These are phyloP conservation scores for Falco rusticolus DNA, from an alignment of 2,797 vertebrate genomes.

Conservation along the genomic window DNA sequence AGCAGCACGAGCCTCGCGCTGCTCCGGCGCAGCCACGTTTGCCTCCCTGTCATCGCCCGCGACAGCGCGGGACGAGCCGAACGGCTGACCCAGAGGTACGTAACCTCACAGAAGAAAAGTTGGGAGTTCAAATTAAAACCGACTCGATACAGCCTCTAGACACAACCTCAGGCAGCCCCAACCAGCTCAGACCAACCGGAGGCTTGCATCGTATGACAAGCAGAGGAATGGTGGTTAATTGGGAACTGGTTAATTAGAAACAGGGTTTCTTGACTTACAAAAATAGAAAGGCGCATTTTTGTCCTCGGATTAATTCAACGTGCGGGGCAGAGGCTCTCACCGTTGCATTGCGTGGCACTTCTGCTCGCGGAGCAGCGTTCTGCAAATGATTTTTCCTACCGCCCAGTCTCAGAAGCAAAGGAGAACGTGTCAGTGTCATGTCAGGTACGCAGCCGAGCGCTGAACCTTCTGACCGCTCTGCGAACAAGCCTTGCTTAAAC, in stretches of 20 bases:
- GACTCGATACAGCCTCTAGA: not conserved
- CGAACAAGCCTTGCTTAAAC: not conserved
- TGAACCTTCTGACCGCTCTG: not conserved
- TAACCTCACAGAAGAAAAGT: not conserved
- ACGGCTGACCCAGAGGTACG: not conserved
- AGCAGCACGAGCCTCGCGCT: not conserved
- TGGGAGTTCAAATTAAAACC: not conserved
- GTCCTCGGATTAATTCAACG: not conserved
- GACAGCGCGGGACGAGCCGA: not conserved
- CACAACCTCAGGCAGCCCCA: not conserved
- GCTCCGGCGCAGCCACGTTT: not conserved
- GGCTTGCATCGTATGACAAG: fast-evolving
- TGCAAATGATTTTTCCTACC: not conserved
- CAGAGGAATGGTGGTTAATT: not conserved
- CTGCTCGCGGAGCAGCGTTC: not conserved
- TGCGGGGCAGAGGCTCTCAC: not conserved
- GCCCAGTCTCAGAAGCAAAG: fast-evolving
- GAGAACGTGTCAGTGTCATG: not conserved
- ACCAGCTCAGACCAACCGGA: not conserved
- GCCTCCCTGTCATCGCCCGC: not conserved
- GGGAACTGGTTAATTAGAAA: not conserved
- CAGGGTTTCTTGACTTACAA: not conserved
- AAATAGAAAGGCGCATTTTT: not conserved
- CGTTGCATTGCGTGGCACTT: not conserved
- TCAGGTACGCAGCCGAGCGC: not conserved